Evolutionary conservation across 2,888 invertebrate species (phyloP).

Genomic region (Macrophya alboannulata): DNA sequence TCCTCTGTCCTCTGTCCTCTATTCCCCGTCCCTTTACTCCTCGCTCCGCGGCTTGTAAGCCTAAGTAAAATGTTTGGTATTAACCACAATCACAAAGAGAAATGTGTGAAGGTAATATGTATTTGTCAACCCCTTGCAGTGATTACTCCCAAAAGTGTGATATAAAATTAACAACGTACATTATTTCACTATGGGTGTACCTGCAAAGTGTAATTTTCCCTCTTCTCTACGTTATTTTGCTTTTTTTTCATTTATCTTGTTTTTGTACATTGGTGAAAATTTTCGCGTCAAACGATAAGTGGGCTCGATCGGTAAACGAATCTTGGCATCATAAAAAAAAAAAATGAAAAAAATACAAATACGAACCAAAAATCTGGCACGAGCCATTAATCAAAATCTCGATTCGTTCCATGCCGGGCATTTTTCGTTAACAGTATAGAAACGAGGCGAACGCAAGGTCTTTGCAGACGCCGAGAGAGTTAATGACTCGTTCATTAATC

Average conservation of each 20-base stretch:
- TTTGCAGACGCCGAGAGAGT: slow-evolving; percentile 25
- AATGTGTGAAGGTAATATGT: slow-evolving; percentile 32
- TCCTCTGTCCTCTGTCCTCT: slow-evolving; percentile 22
- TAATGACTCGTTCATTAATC: slow-evolving; percentile 56
- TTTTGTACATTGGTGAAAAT: not conserved
- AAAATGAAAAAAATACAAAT: not conserved
- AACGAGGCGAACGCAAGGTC: slow-evolving; percentile 2
- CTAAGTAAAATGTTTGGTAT: slow-evolving; percentile 74
- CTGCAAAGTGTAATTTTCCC: not conserved
- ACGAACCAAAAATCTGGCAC: slow-evolving; percentile 30
- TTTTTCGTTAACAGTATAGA: slow-evolving; percentile 17
- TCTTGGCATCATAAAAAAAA: not conserved
- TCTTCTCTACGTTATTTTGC: not conserved
- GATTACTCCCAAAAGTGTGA: slow-evolving; percentile 31
- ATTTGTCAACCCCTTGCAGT: slow-evolving; percentile 42
- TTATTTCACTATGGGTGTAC: not conserved
- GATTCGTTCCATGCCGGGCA: slow-evolving; percentile 47
- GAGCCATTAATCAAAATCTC: slow-evolving; percentile 42
- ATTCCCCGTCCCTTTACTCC: not conserved
- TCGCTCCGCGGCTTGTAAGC: slow-evolving; percentile 59
- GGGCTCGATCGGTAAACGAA: slow-evolving; percentile 42
- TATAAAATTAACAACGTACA: not conserved
- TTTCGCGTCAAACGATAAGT: not conserved
- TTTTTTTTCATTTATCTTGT: not conserved
- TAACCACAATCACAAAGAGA: slow-evolving; percentile 60